Conservation (phyloP, 2,113 vertebrate species). For the Zosterops borbonicus region DNA sequence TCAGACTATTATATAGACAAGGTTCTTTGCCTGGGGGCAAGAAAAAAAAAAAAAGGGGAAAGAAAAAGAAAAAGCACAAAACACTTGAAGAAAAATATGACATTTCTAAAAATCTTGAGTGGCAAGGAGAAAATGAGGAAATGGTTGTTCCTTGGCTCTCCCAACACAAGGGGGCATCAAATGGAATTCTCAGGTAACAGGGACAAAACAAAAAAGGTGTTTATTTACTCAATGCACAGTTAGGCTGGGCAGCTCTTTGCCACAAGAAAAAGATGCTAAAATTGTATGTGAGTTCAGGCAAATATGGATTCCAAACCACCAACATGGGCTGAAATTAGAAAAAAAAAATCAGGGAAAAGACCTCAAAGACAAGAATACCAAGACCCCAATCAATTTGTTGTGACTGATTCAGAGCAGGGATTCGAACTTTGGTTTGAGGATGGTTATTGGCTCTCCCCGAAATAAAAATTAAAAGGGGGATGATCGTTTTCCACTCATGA, state of each 20-base stretch:
- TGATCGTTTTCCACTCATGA: background rate
- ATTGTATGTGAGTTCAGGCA: background rate
- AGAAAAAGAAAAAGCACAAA: background rate
- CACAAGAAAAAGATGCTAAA: background rate
- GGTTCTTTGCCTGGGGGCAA: background rate
- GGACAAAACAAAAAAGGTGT: background rate
- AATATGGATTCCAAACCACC: background rate
- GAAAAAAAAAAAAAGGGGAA: no score
- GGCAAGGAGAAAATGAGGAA: slow-evolving; percentile 21
- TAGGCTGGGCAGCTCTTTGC: background rate
- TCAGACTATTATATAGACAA: slow-evolving; percentile 23
- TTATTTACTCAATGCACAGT: background rate
- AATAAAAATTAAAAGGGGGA: background rate
- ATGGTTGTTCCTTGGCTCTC: background rate
- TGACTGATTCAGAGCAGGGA: background rate
- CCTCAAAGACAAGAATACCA: background rate
- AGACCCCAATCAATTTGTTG: background rate
- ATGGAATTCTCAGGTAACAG: background rate
- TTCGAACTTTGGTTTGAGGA: background rate
- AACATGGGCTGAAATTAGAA: background rate
- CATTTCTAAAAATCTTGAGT: slow-evolving; percentile 27
- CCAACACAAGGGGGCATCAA: slow-evolving; percentile 43
- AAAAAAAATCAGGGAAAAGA: background rate
- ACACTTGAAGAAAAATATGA: background rate
- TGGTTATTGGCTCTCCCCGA: background rate